These are phyloP conservation scores for Pampusana beccarii DNA, from an alignment of 2,113 vertebrate species.

Conservation along the genomic window DNA sequence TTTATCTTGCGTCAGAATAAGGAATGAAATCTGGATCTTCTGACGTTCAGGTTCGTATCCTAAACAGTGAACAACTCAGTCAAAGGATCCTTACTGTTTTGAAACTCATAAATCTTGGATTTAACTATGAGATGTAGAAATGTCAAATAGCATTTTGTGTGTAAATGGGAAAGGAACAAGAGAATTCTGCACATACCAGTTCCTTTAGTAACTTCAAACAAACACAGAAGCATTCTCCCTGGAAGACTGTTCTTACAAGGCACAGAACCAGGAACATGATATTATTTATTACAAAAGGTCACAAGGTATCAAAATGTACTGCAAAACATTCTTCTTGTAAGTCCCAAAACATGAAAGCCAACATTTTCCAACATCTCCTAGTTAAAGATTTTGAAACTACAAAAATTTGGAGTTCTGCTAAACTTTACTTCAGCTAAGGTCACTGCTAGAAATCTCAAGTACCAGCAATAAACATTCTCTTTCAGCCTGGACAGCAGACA, in stretches of 20 bases:
- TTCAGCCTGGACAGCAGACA: constrained; percentile 19
- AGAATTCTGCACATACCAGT: constrained; percentile 68
- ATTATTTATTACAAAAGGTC: constrained; percentile 66
- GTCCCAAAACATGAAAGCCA: constrained; percentile 60
- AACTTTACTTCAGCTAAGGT: constrained; percentile 31
- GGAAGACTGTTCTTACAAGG: constrained; percentile 64
- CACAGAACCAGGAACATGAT: constrained; percentile 51
- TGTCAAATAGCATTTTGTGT: constrained; percentile 52
- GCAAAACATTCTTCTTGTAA: constrained; percentile 40
- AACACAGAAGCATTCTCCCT: constrained; percentile 48
- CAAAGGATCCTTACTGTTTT: neutral
- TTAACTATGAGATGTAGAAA: constrained; percentile 24
- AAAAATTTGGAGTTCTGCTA: constrained; percentile 38
- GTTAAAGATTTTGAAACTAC: constrained; percentile 49
- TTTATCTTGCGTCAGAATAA: neutral
- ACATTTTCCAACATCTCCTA: constrained; percentile 37
- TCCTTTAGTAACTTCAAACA: constrained; percentile 66
- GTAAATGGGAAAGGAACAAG: constrained; percentile 51
- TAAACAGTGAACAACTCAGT: neutral
- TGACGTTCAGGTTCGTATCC: neutral
- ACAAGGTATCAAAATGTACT: constrained; percentile 63
- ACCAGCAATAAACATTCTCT: constrained; percentile 18
- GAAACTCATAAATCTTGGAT: neutral
- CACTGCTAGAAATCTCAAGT: constrained; percentile 24
- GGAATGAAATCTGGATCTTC: neutral